Evolutionary conservation across 2,888 invertebrate genomes (phyloP), one percentile per base, ranked within the genome.

Genomic region (Cynaeus angustus): DNA sequence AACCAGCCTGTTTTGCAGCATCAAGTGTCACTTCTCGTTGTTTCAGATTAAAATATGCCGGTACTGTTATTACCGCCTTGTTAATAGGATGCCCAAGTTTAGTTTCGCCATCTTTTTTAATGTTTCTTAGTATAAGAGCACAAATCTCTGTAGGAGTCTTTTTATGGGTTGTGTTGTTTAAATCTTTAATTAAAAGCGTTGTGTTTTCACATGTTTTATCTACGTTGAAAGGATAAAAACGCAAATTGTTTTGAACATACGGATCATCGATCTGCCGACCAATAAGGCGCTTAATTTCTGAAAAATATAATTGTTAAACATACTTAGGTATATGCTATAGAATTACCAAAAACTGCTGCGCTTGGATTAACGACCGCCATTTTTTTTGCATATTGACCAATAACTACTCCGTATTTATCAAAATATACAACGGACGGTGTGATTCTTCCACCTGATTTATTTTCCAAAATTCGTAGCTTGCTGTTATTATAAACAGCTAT

Each of bases 51-150:
- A 79, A 79, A 72, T 77, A 74, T 0, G 78, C 78, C 1, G 79
- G 79, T n/a, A 79, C 78, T 3, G 79, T 78, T 21, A 78, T 72
- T 7, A 78, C 76, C 6, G 73, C 77, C 61, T 72, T 75, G 7
- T 37, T 10, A 3, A 50, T 28, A 10, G 48, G 3, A 9, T 28
- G 10, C 9, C 48, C 26, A 8, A 50, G 8, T 50, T 28, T 28
- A 8, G 6, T 6, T 28, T n/a, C 10, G 3, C 3, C 12, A 28
- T 10, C 26, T 1, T 21, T 50, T 16, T 46, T 46, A 5, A 46
- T 14, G 3, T 16, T 16, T 8, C 8, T 16, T 4, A 46, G 16
- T 2, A 46, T 14, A 13, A 1, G 1, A 5, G 48, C 3, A 28
- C 12, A 50, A 7, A 50, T 4, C 10, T 50, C 48, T 50, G 7